Base-by-base conservation (phyloP, 2,113 vertebrate genomes). In the Xenus cinereus region DNA sequence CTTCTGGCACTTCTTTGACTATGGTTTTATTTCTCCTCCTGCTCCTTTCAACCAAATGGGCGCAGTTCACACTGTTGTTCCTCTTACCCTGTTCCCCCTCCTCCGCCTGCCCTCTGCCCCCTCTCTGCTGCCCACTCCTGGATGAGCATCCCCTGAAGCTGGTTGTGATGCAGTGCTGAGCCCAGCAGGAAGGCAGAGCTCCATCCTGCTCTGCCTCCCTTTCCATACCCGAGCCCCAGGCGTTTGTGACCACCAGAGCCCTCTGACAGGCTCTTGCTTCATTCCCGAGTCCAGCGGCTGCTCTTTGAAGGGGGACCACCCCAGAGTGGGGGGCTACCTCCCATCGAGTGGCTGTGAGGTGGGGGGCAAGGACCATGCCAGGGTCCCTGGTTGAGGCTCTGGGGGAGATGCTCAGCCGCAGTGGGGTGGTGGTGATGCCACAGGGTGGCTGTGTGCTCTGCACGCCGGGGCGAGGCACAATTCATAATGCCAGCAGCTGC, bases 401-500 rank as follows among this genome's bases (percentile, higher is more conserved):
- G 2, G 2, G 24, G 20, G n/a, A 30, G 57, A 51, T 11, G 20
- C 50, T n/a, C 12, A 4, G 24, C 46, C 37, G 21, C 2, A 2
- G 16, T 24, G 15, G 57, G 50, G 50, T 32, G 2, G 10, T 17
- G 16, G 45, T 2, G 14, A 22, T 60, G 74, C 27, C 5, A 1
- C 3, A 6, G 64, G 26, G 57, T 17, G 35, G 22, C 43, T 15
- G n/a, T 3, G 59, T 30, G 41, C 59, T 15, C 37, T 20, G 28
- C 28, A 3, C 0, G 1, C 37, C 2, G 0, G 46, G 39, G 28
- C 4, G 28, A 37, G 69, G 19, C 19, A 4, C 5, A 18, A 11
- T 24, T 67, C 32, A 2, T 27, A 22, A 45, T 7, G 72, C 54
- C 46, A 37, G 53, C 33, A 20, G 23, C 79, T 54, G 79, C 79